A percentile compares a stretch with the other conserved stretches of the same genome.
Evolutionary conservation across 2,113 vertebrate species (phyloP).

Genomic region (Meleagris gallopavo): DNA sequence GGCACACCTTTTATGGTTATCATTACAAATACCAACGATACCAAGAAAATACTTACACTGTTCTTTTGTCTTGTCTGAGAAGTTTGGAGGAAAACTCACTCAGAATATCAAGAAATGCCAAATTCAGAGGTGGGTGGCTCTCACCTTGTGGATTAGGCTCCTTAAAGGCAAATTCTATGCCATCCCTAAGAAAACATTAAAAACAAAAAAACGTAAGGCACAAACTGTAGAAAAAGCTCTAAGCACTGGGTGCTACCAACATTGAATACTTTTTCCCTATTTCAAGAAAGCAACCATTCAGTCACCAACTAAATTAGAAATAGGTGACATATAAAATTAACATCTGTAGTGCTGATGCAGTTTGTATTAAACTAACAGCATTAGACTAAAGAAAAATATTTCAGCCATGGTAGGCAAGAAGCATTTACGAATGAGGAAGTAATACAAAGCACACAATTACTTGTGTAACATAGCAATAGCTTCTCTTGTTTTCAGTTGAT

Average conservation of each 20-base stretch:
- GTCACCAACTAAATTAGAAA: background rate
- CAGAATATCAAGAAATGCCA: constrained; percentile 97
- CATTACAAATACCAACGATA: background rate
- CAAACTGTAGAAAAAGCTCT: background rate
- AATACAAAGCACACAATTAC: constrained; percentile 80
- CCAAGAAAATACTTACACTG: constrained; percentile 90
- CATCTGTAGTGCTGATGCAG: rapidly evolving
- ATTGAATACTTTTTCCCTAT: background rate
- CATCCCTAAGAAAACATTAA: constrained; percentile 84
- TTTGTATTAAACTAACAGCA: background rate
- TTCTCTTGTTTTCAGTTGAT: constrained; percentile 98
- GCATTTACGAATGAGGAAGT: background rate
- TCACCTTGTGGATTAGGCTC: constrained; percentile 98
- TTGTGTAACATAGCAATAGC: constrained; percentile 99
- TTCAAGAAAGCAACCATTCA: background rate
- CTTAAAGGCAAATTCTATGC: constrained; percentile 99
- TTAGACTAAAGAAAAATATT: background rate
- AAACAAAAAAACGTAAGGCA: background rate
- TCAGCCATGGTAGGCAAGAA: background rate
- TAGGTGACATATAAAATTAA: background rate
- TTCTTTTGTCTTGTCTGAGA: constrained; percentile 98
- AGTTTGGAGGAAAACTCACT: constrained; percentile 99
- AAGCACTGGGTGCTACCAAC: background rate
- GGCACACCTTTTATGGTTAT: background rate
- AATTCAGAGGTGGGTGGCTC: constrained; percentile 92